These are phyloP conservation scores for Drosophila fungiperda DNA, from an alignment of 2,888 invertebrate genomes.

Conservation along the genomic window DNA sequence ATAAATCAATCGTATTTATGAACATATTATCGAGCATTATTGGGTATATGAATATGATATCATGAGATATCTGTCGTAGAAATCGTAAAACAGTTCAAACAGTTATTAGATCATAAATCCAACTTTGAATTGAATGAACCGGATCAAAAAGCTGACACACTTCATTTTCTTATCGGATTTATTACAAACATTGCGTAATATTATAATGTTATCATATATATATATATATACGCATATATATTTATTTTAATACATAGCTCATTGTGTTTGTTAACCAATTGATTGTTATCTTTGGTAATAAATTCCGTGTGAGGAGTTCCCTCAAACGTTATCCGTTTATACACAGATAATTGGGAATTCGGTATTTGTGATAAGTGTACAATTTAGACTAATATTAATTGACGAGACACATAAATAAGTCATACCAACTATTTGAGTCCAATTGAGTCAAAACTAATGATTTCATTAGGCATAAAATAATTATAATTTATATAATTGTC, in stretches of 20 bases:
- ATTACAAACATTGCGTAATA: neutral
- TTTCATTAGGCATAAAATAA: neutral
- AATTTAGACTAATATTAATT: constrained; percentile 22
- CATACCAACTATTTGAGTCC: constrained; percentile 22
- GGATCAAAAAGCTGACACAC: neutral
- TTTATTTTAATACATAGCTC: neutral
- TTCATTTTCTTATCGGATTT: neutral
- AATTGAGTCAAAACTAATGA: constrained; percentile 2
- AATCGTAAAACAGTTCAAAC: neutral
- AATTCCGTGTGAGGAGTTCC: constrained; percentile 24
- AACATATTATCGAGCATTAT: neutral
- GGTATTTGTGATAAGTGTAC: constrained; percentile 27
- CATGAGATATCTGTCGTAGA: neutral
- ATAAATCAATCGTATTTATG: neutral
- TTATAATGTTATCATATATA: constrained; percentile 2
- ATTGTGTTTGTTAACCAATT: constrained; percentile 2
- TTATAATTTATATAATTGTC: neutral
- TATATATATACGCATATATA: neutral
- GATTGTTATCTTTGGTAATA: neutral
- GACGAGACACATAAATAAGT: constrained; percentile 30
- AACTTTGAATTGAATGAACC: neutral
- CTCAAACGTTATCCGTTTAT: constrained; percentile 11
- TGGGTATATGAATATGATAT: neutral
- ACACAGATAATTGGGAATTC: constrained; percentile 35
- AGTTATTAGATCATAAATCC: neutral